Evolutionary conservation across 1,140 invertebrate genomes (phyloP).

Genomic region (Cheumatopsyche charites): DNA sequence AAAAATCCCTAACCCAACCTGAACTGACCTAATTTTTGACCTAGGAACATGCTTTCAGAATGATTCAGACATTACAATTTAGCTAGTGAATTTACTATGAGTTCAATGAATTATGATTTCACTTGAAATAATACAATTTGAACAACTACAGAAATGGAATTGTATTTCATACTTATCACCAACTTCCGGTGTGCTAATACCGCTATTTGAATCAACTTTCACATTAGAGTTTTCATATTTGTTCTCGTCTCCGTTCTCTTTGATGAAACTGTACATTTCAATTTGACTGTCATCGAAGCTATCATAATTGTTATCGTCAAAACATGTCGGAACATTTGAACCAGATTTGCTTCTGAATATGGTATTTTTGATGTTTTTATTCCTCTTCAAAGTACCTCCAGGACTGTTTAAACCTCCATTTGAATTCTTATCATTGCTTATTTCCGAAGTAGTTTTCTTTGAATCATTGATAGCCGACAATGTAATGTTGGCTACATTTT

Average conservation of each 20-base stretch:
- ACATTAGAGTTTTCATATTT: neutral
- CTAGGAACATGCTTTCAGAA: too few species aligned
- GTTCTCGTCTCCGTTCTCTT: constrained; percentile 53
- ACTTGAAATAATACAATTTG: neutral
- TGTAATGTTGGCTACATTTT: constrained; percentile 38
- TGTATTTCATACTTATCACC: constrained; percentile 34
- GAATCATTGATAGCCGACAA: constrained; percentile 50
- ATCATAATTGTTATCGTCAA: constrained; percentile 52
- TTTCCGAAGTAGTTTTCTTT: constrained; percentile 56
- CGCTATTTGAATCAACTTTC: constrained; percentile 24
- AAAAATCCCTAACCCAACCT: too few species aligned
- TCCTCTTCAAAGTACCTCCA: constrained; percentile 50
- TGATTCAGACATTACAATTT: neutral
- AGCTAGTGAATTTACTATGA: neutral
- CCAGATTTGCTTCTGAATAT: constrained; percentile 51
- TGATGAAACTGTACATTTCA: constrained; percentile 51
- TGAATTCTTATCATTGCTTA: constrained; percentile 57
- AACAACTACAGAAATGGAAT: too few species aligned
- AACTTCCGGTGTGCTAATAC: constrained; percentile 43
- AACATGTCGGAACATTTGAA: constrained; percentile 44
- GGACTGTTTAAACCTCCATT: constrained; percentile 48
- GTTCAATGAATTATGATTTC: too few species aligned
- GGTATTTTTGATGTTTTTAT: constrained; percentile 45
- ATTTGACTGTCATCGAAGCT: constrained; percentile 53
- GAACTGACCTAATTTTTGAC: too few species aligned